Conservation (phyloP, 2,113 vertebrate genomes). For the Sturnus vulgaris region DNA sequence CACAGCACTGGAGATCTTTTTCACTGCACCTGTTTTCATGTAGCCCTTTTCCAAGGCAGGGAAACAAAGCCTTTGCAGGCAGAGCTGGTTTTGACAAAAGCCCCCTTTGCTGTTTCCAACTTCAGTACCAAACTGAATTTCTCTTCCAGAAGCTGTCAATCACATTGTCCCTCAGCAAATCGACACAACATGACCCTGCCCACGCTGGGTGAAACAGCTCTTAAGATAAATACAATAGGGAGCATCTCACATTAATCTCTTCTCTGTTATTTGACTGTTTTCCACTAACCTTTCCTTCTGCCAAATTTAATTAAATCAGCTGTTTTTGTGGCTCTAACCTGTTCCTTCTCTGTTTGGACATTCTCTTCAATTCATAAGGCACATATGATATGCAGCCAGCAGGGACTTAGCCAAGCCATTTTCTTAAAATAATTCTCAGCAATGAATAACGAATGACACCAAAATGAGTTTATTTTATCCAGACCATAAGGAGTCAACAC, state of each 20-base stretch:
- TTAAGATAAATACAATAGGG: conserved; percentile 19
- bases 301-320: conserved; percentile 56
- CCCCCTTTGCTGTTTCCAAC: neutral
- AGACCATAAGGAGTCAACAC: neutral
- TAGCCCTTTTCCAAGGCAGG: neutral
- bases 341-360: neutral
- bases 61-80: neutral
- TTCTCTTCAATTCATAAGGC: neutral
- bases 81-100: neutral
- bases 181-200: neutral
- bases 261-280: conserved; percentile 46
- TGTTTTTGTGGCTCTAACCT: neutral
- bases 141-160: conserved; percentile 20
- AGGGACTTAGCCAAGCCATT: neutral
- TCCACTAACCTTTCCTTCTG: conserved; percentile 56
- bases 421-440: neutral
- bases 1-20: neutral
- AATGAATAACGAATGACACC: neutral
- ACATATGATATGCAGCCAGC: neutral
- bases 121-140: neutral
- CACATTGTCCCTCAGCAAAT: conserved; percentile 1
- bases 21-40: neutral
- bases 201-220: neutral
- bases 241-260: conserved; percentile 33
- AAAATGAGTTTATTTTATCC: neutral